Evolutionary conservation across 2,888 invertebrate species (phyloP), one percentile per base, ranked within the genome.

Genomic region (Acrobasis repandana): DNA sequence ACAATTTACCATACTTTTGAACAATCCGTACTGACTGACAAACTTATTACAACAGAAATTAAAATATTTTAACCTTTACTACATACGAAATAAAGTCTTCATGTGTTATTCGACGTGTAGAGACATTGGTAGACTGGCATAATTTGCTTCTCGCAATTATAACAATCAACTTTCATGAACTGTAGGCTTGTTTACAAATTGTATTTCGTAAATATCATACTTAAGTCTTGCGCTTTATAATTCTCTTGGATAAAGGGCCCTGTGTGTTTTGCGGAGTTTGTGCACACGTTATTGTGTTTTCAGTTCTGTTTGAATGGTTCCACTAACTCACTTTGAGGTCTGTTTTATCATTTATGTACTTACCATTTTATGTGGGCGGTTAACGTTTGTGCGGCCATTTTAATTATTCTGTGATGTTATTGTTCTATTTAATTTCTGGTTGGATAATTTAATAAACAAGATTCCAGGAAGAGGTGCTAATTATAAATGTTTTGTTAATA

Each of bases 111-210:
- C 33, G 5, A 33, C 14, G 33, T 57, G 43, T 28, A 46, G 14
- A 56, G 9, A 33, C 20, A 58, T 70, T 75, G 63, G 70, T 54
- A 58, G 56, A 58, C 62, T 70, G 68, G 71, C 67, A 72, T 75
- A 74, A 77, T 77, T 74, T 75, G 68, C 74, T 67, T 56, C 67
- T 71, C 74, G 68, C 76, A 77, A 75, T 80, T 81, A 77, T 74
- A 79, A 75, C 77, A 75, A 79, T 74, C 75, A 78, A 73, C 72
- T 76, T 75, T 76, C 73, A 70, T 72, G 73, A 73, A 75, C 73
- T 76, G 76, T 65, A 67, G 72, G 73, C 74, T 75, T 76, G 76
- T 78, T 79, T 73, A 74, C 70, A 66, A 73, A 75, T 75, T 75
- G 66, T 75, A 66, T 71, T 74, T 65, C 65, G 69, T 67, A 68